Percentiles rank a stretch among this genome's conserved stretches.
phyloP scores from a whole-genome alignment of 2,113 vertebrate genomes.

The Columba janthina region DNA sequence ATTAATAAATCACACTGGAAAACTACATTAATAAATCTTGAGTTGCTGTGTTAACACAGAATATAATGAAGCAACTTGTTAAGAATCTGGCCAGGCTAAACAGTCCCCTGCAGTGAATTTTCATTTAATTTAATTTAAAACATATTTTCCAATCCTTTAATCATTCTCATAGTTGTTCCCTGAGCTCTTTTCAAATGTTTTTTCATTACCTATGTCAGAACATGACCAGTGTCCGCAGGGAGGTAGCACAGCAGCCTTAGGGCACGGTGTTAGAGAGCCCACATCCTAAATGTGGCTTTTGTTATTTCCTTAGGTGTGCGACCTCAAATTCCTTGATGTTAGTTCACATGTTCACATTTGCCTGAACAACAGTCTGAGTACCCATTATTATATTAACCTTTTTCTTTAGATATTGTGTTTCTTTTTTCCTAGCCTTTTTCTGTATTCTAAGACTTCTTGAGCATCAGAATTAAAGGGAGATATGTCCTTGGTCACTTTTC shows the following conservation, averaged over 20 bases:
- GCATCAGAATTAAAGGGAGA: background rate
- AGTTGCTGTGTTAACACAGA: background rate
- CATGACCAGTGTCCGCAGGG: background rate
- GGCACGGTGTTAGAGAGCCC: background rate
- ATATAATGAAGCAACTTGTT: slow-evolving; percentile 6
- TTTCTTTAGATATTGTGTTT: background rate
- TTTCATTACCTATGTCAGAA: background rate
- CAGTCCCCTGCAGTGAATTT: background rate
- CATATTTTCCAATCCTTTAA: background rate
- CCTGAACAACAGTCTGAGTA: background rate
- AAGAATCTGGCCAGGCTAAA: background rate
- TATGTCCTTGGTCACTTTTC: background rate
- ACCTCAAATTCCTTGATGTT: background rate
- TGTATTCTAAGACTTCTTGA: background rate
- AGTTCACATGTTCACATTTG: background rate
- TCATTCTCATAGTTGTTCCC: background rate
- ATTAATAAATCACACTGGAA: background rate
- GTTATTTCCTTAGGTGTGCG: background rate
- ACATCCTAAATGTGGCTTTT: background rate
- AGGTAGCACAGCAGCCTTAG: background rate
- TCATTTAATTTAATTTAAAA: slow-evolving; percentile 38
- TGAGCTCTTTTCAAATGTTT: slow-evolving; percentile 20
- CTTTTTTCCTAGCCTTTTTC: background rate
- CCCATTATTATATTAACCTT: background rate
- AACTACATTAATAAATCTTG: background rate